phyloP scores from a whole-genome alignment of 2,888 invertebrate species.

The Bursaphelenchus okinawaensis region DNA sequence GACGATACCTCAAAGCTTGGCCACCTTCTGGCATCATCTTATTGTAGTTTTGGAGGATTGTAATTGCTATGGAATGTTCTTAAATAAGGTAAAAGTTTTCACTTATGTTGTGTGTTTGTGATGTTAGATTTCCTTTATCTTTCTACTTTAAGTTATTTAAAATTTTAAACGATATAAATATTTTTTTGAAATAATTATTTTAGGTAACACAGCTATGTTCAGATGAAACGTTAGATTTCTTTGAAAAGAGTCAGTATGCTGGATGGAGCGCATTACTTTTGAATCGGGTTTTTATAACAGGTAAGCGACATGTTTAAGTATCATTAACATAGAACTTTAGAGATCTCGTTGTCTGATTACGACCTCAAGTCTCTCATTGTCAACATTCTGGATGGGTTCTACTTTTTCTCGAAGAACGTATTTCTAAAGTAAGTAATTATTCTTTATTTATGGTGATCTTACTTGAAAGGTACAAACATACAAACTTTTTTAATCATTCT shows the following conservation, averaged over 20 bases:
- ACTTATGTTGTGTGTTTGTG: too few relatives aligned
- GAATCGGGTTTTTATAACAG: not conserved
- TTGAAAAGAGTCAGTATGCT: not conserved
- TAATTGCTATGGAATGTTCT: not conserved
- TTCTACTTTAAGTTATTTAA: too few relatives aligned
- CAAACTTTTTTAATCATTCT: too few relatives aligned
- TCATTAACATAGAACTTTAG: not conserved
- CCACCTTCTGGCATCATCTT: not conserved
- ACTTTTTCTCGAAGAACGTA: not conserved
- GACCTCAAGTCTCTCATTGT: not conserved
- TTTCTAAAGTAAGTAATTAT: not conserved
- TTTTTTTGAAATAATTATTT: too few relatives aligned
- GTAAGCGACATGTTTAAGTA: not conserved
- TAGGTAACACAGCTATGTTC: not conserved
- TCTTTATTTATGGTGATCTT: too few relatives aligned
- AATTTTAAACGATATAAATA: too few relatives aligned
- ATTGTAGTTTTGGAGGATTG: not conserved
- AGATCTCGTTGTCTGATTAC: not conserved
- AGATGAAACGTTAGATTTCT: not conserved
- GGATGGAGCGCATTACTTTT: not conserved
- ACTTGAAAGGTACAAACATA: too few relatives aligned
- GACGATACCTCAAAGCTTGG: not conserved
- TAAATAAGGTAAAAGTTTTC: too few relatives aligned
- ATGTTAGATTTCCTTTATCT: not conserved
- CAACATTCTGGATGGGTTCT: not conserved